Evolutionary conservation across 2,888 invertebrate species (phyloP).

Genomic region (Gisinianus flammeolus): DNA sequence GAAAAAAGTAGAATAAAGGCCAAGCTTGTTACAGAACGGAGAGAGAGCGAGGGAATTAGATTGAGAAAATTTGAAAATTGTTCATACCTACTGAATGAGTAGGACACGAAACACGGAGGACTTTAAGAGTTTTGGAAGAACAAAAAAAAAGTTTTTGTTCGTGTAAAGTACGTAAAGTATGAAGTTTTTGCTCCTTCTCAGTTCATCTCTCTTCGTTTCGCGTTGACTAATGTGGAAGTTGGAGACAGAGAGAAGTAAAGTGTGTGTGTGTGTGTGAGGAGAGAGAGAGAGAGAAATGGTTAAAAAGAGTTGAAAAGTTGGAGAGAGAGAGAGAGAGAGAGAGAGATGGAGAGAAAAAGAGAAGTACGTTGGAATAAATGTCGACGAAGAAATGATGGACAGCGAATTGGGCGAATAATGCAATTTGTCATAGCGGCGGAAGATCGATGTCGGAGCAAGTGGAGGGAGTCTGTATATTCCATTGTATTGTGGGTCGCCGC

Average conservation of each 20-base stretch:
- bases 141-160: background rate
- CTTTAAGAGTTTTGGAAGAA: background rate
- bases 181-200: background rate
- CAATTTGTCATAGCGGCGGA: slow-evolving; percentile 47
- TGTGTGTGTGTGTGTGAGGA: background rate
- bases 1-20: too few species aligned
- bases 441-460: slow-evolving; percentile 37
- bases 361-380: too few species aligned
- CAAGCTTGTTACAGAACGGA: too few species aligned
- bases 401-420: slow-evolving; percentile 45
- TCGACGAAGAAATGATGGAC: slow-evolving; percentile 18
- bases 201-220: background rate
- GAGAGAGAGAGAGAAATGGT: background rate
- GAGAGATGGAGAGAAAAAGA: background rate
- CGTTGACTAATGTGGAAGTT: background rate
- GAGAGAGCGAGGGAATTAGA: too few species aligned
- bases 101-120: background rate
- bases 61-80: background rate
- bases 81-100: background rate
- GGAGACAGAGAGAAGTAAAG: background rate
- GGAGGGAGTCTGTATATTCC: slow-evolving; percentile 38
- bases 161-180: background rate
- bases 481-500: slow-evolving; percentile 45
- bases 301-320: slow-evolving; percentile 12
- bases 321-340: background rate